Evolutionary conservation across 53 echinoderm and acorn worm genomes (phyloP).

Genomic region (Astropecten irregularis): DNA sequence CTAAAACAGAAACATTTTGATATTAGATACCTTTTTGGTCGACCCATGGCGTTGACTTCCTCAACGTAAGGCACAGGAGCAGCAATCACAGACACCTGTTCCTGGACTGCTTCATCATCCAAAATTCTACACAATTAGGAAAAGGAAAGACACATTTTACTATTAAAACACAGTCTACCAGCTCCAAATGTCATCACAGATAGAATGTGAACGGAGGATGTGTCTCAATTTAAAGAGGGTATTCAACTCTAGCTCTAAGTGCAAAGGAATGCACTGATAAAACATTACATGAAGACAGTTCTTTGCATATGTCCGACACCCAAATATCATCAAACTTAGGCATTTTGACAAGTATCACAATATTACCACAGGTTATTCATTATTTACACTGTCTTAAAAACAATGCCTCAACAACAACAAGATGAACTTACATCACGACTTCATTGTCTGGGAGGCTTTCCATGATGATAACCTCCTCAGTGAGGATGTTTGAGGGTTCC

Average conservation of each 20-base stretch:
- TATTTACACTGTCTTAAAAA: no score
- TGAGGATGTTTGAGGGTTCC: background rate
- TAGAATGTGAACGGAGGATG: no score
- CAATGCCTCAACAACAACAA: background rate
- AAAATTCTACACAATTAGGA: background rate
- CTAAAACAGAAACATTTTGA: background rate
- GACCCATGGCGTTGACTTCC: background rate
- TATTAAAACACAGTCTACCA: no score
- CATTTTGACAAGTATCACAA: no score
- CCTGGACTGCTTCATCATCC: constrained; percentile 8
- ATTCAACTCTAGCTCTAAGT: background rate
- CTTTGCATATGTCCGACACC: no score
- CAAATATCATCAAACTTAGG: no score
- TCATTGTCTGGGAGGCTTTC: constrained; percentile 35
- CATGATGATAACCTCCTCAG: background rate
- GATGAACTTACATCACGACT: constrained; percentile 27
- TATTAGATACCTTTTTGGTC: constrained; percentile 41
- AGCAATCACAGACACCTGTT: no score
- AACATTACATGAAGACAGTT: background rate
- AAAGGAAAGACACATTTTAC: background rate
- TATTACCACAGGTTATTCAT: no score
- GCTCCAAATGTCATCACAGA: no score
- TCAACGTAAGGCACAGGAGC: background rate
- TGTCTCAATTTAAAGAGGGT: no score
- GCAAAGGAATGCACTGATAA: background rate